These are phyloP conservation scores for Craniophora ligustri DNA, from an alignment of 2,888 invertebrate species.

Conservation along the genomic window DNA sequence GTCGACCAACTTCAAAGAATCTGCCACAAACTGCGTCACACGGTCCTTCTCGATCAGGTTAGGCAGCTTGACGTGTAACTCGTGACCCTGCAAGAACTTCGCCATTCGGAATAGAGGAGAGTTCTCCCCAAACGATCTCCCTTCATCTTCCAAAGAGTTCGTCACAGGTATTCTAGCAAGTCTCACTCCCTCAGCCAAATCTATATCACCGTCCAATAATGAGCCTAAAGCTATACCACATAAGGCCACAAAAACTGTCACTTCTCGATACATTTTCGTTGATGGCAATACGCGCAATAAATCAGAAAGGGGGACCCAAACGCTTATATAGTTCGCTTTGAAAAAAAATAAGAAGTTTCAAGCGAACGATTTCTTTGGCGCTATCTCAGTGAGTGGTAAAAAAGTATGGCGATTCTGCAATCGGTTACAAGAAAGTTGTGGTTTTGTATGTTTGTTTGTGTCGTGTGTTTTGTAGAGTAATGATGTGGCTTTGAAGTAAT, in stretches of 20 bases:
- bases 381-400: constrained; percentile 61
- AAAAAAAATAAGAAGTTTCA: constrained; percentile 81
- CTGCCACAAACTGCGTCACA: constrained; percentile 88
- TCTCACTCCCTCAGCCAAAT: constrained; percentile 90
- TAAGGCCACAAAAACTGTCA: constrained; percentile 61
- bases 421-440: constrained; percentile 28
- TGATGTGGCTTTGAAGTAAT: neutral
- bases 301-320: constrained; percentile 71
- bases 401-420: constrained; percentile 53
- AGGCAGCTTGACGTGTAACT: constrained; percentile 91
- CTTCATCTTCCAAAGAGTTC: constrained; percentile 83
- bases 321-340: constrained; percentile 64
- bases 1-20: constrained; percentile 85
- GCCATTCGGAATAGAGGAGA: constrained; percentile 89
- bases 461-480: neutral
- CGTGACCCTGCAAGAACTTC: constrained; percentile 91
- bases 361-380: constrained; percentile 70
- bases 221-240: constrained; percentile 63
- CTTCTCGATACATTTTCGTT: constrained; percentile 77
- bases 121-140: constrained; percentile 84
- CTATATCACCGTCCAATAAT: constrained; percentile 85
- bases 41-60: constrained; percentile 91
- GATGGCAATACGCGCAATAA: constrained; percentile 75
- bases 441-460: constrained; percentile 44
- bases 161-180: constrained; percentile 87